Evolutionary conservation across 2,113 vertebrate species (phyloP), one percentile per base, ranked within the genome.

Genomic region (Atractosteus spatula): DNA sequence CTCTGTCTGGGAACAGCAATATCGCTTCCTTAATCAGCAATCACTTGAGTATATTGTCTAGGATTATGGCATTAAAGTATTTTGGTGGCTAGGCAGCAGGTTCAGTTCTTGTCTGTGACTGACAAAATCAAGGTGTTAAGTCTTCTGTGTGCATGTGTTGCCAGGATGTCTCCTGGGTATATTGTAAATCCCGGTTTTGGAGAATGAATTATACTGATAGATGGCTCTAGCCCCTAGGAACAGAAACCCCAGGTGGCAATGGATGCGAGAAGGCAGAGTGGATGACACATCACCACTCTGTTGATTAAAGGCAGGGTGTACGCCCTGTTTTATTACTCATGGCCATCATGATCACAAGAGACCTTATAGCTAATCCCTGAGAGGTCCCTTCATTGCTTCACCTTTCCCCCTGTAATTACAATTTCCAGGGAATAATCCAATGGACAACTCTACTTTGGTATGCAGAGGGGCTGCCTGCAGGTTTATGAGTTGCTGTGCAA

Each of bases 271-370:
- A 11, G 4, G 57, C 14, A 51, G 29, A 10, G 57, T 13, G 57
- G 12, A 11, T 59, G n/a, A 59, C n/a, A 59, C 69, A 76, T 71
- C 29, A 29, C 29, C 29, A 29, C 29, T 29, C 29, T 29, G 29
- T 29, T 29, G 73, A 83, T 85, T 77, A 85, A 87, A 73, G 80
- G 77, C 68, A 41, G 43, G 47, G 59, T 75, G 10, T 59, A 71
- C 80, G 56, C 71, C 11, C 77, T 78, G 70, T 59, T 10, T 2
- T 14, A 66, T 56, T 8, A n/a, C 41, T 5, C 42, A 70, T 8
- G 44, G 55, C 4, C n/a, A 68, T 68, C 11, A 59, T 16, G 14
- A 59, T 5, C 14, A 59, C 14, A 59, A 13, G 12, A 59, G 57
- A 13, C 14, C 11, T 16, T 14, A 5, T 4, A 59, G 57, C 12